phyloP scores from a whole-genome alignment of 2,797 vertebrate species.

The Corythornis leucogaster region DNA sequence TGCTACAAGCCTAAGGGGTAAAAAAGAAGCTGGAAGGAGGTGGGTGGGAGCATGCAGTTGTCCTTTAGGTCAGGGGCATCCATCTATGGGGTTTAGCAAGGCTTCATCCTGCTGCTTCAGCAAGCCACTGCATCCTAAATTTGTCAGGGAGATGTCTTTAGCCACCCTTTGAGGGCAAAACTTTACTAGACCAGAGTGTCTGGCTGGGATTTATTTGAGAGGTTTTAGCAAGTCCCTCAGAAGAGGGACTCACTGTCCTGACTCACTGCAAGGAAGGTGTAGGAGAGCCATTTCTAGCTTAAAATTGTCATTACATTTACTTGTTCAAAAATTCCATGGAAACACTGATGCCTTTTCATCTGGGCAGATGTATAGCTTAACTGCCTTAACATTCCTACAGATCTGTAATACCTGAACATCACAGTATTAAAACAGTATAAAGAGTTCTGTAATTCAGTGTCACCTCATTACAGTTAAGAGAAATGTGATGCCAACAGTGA shows the following conservation, averaged over 20 bases:
- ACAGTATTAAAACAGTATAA: background rate
- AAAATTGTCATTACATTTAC: background rate
- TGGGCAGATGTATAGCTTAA: background rate
- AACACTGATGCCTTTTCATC: background rate
- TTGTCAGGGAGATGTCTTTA: background rate
- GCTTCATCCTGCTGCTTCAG: background rate
- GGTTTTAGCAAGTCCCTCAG: background rate
- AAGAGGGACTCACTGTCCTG: background rate
- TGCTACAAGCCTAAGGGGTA: background rate
- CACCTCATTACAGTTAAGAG: background rate
- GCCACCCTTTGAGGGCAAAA: background rate
- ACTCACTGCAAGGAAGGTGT: background rate
- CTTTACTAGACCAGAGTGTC: background rate
- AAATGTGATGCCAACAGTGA: constrained; percentile 24
- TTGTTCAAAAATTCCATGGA: background rate
- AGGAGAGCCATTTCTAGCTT: background rate
- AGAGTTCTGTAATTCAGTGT: background rate
- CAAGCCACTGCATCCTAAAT: background rate
- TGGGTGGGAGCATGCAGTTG: background rate
- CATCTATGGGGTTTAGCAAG: background rate
- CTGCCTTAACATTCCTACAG: background rate
- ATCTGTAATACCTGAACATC: background rate
- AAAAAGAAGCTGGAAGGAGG: background rate
- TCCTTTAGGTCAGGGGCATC: background rate
- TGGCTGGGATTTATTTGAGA: background rate